Evolutionary conservation across 2,888 invertebrate genomes (phyloP).

Genomic region (Scaeva pyrastri): DNA sequence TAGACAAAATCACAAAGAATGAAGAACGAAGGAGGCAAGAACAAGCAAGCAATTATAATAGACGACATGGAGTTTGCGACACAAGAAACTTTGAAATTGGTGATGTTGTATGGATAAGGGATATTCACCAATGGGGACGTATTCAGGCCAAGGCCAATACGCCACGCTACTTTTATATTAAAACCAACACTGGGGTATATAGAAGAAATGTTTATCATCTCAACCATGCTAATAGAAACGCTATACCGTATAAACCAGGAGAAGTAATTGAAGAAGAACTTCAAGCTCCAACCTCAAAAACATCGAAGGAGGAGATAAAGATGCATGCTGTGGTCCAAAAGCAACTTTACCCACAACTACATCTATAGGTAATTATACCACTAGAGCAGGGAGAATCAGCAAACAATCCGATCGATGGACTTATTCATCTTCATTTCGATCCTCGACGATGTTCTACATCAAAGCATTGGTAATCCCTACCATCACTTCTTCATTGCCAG

Average conservation of each 20-base stretch:
- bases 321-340: slow-evolving; percentile 1
- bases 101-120: too few species aligned
- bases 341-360: slow-evolving; percentile 3
- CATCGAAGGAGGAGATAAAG: slow-evolving; percentile 18
- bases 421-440: not conserved
- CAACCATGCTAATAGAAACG: slow-evolving; percentile 6
- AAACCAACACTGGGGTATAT: slow-evolving; percentile 26
- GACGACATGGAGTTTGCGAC: slow-evolving; percentile 26
- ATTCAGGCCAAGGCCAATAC: slow-evolving; percentile 33
- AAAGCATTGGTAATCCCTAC: not conserved
- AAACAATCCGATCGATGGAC: not conserved
- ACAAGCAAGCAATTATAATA: slow-evolving; percentile 37
- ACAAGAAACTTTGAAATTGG: slow-evolving; percentile 26
- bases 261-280: slow-evolving; percentile 23
- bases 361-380: slow-evolving; percentile 11
- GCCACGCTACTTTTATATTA: slow-evolving; percentile 9
- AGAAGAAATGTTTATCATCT: slow-evolving; percentile 39
- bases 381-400: slow-evolving; percentile 20
- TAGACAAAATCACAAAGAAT: not conserved
- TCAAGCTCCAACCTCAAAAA: not conserved
- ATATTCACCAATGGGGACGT: slow-evolving; percentile 14
- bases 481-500: slow-evolving; percentile 25
- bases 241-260: slow-evolving; percentile 12
- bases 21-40: slow-evolving; percentile 18
- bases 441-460: not conserved